These are phyloP conservation scores for Platycercus adscitus DNA, from an alignment of 2,113 vertebrate species.

Conservation along the genomic window DNA sequence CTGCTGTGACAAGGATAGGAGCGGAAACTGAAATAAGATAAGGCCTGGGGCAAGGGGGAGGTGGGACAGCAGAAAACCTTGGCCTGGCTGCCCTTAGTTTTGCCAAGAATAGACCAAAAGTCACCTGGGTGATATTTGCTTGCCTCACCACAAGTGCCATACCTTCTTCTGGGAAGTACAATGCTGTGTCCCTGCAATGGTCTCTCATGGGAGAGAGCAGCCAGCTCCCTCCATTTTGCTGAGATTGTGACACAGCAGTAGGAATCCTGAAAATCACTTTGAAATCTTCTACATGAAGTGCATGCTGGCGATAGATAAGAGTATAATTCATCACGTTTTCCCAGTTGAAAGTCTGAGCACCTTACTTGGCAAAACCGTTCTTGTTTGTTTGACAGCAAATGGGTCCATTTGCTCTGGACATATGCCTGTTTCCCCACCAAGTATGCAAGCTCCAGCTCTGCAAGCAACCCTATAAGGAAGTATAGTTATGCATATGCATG, in stretches of 20 bases:
- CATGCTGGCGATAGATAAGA: neutral
- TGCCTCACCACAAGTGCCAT: neutral
- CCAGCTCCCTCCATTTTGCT: neutral
- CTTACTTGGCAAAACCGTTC: neutral
- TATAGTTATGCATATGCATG: neutral
- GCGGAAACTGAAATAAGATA: neutral
- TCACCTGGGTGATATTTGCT: neutral
- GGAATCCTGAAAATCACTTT: neutral
- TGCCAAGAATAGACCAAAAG: neutral
- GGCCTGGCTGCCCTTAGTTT: neutral
- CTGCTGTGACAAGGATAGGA: neutral
- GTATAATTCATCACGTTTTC: neutral
- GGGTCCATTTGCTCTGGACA: neutral
- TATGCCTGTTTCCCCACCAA: neutral
- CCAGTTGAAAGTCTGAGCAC: neutral
- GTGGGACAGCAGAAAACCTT: neutral
- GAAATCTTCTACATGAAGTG: neutral
- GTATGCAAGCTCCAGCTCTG: neutral
- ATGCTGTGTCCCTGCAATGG: neutral
- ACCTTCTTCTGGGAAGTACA: neutral
- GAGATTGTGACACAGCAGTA: neutral
- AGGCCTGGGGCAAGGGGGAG: neutral
- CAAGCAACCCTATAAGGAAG: neutral
- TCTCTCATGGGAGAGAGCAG: neutral
- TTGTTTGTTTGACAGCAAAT: neutral